phyloP scores from a whole-genome alignment of 2,888 invertebrate species.

The Amphipoea lucens region DNA sequence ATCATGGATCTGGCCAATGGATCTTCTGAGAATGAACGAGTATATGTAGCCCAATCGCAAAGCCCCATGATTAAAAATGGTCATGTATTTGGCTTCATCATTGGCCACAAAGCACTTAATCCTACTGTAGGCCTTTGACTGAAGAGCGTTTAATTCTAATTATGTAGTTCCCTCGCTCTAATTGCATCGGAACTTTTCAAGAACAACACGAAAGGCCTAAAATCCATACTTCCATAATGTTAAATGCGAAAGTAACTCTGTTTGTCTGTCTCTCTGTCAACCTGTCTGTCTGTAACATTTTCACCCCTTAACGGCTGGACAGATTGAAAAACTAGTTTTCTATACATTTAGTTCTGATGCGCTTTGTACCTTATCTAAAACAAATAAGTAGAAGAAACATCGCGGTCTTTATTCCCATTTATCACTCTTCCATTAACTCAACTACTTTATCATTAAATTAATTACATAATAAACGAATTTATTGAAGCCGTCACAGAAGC shows the following conservation, averaged over 20 bases:
- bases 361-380: not conserved
- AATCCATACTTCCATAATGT: not conserved
- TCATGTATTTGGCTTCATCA: not conserved
- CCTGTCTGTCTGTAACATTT: not conserved
- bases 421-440: constrained; percentile 22
- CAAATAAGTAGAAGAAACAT: not conserved
- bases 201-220: not conserved
- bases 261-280: not conserved
- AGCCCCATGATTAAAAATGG: not conserved
- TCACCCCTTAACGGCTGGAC: too few relatives aligned
- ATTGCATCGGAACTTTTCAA: not conserved
- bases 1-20: too few relatives aligned
- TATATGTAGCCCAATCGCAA: not conserved
- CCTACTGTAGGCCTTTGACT: not conserved
- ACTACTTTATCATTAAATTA: constrained; percentile 16
- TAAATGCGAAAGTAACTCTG: not conserved
- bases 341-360: not conserved
- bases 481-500: constrained; percentile 16
- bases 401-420: not conserved
- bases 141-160: not conserved
- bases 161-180: not conserved
- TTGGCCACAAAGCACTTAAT: constrained; percentile 2
- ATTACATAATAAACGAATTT: constrained; percentile 36
- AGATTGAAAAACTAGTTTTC: not conserved
- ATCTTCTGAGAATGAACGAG: too few relatives aligned